These are phyloP conservation scores for Martes martes DNA, from an alignment of 2,113 vertebrate genomes.

Conservation along the genomic window DNA sequence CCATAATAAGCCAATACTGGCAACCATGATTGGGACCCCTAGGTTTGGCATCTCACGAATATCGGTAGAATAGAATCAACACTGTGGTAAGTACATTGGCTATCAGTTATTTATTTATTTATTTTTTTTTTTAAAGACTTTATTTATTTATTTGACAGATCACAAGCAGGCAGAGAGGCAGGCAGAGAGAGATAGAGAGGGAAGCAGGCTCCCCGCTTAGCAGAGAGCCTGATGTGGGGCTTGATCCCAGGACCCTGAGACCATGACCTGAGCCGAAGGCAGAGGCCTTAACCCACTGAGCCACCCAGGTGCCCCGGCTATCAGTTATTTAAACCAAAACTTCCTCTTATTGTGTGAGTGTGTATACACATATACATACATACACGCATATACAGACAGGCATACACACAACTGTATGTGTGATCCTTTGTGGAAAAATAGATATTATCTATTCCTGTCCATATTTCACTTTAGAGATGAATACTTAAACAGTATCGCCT, in stretches of 20 bases:
- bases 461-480: neutral
- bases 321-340: neutral
- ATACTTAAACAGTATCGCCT: neutral
- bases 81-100: neutral
- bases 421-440: neutral
- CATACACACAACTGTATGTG: neutral
- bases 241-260: too few species aligned
- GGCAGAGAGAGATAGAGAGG: too few species aligned
- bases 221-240: too few species aligned
- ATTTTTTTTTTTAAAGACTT: neutral
- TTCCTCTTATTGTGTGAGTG: neutral
- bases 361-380: neutral
- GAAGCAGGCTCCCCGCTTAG: too few species aligned
- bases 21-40: fast-evolving
- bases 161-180: too few species aligned
- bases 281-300: too few species aligned
- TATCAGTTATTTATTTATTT: neutral
- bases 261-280: too few species aligned
- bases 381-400: neutral
- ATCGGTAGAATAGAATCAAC: neutral
- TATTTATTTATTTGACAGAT: too few species aligned
- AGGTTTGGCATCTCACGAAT: neutral
- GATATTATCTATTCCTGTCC: neutral
- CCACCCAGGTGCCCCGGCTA: neutral
- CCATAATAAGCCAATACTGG: neutral